Base-by-base conservation (phyloP, 2,888 invertebrate genomes). In the Cheilosia scutellata region DNA sequence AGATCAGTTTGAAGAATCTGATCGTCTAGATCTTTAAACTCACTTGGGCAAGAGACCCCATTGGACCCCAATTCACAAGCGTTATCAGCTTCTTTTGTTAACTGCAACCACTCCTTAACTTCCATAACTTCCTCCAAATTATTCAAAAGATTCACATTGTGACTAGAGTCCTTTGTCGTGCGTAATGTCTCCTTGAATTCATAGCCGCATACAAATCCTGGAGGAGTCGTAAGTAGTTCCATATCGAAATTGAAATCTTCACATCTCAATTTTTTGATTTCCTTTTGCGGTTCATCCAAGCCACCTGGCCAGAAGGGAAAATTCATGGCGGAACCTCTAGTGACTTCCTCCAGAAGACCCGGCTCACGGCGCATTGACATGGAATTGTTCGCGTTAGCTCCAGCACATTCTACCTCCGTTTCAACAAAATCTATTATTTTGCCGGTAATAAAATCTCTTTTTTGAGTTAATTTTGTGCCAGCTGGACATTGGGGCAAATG, bases 301-400 rank as follows among this genome's bases (percentile, higher is more conserved):
- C 97, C 96, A 58, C 97, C 98, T 0, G 98, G 98, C 94, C 97
- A 95, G 91, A 98, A 98, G 0, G 97, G 97, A 90, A 95, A 95
- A 91, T 96, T 97, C 79, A 95, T 95, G 0, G 95, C 94, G 66
- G 95, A 96, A 16, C 98, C 98, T 88, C 95, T 93, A 6, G 90
- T 91, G 0, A 96, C 94, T 60, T 95, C 94, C 89, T 96, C 94
- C 3, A 95, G 94, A 7, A 96, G 95, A 49, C 96, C 94, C 0
- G 97, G 97, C 27, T 96, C 95, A 88, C 98, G 93, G 44, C 94
- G 94, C 93, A 98, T 95, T 0, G 97, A 97, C 91, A 96, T 94
- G 0, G 96, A 96, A 91, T 96, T 97, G 89, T 94, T 94, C 0
- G 96, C 94, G 86, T 94, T 95, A 71, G 94, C 94, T 4, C 95